Conservation (phyloP, 2,113 vertebrate genomes). For the Corythoichthys haematopterus region DNA sequence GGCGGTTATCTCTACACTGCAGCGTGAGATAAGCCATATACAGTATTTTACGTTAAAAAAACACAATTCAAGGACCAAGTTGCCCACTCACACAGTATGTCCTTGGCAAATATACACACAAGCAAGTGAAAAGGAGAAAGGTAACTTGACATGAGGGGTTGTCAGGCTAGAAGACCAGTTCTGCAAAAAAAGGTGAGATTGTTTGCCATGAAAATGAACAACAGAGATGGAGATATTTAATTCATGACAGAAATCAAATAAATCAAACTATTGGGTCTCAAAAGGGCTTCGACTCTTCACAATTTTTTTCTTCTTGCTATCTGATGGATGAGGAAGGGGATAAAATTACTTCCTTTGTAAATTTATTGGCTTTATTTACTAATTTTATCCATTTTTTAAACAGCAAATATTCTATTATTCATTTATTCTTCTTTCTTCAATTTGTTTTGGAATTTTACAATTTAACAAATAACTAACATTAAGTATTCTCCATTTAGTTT, state of each 20-base stretch:
- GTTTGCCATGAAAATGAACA: conserved; percentile 36
- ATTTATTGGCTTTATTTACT: neutral
- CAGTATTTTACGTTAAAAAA: too few relatives aligned
- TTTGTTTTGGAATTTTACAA: too few relatives aligned
- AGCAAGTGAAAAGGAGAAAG: conserved; percentile 53
- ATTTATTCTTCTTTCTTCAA: too few relatives aligned
- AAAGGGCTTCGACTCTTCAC: conserved; percentile 41
- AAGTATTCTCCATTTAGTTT: too few relatives aligned
- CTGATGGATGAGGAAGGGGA: conserved; percentile 44
- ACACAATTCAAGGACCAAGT: too few relatives aligned
- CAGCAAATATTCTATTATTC: too few relatives aligned
- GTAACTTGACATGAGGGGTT: conserved; percentile 11
- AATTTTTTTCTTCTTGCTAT: conserved; percentile 51
- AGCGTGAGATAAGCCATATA: too few relatives aligned
- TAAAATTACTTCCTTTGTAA: conserved; percentile 47
- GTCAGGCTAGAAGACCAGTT: conserved; percentile 35
- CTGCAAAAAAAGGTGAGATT: conserved; percentile 40
- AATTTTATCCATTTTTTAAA: too few relatives aligned
- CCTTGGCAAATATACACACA: conserved; percentile 28
- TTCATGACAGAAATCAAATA: conserved; percentile 67
- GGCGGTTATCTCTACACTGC: too few relatives aligned
- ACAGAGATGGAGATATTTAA: conserved; percentile 53
- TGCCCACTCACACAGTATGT: too few relatives aligned
- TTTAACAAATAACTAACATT: too few relatives aligned
- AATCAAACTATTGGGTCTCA: conserved; percentile 61